Conservation (phyloP, 2,888 invertebrate genomes). For the Eilema depressum region DNA sequence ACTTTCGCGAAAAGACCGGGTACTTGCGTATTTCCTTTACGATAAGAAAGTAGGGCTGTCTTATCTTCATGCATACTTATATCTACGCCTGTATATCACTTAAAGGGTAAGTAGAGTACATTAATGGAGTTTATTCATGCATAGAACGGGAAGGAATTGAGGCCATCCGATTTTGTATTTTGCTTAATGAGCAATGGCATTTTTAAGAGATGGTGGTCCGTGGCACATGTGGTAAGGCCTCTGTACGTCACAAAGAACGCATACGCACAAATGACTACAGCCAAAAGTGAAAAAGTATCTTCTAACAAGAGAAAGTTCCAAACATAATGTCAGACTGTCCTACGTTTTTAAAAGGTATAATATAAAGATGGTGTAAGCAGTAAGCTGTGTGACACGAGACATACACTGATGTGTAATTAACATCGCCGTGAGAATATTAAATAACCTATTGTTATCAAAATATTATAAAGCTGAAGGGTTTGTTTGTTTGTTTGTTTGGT, state of each 20-base stretch:
- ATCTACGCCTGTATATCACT: neutral
- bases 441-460: slow-evolving; percentile 11
- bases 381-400: neutral
- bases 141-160: too few species aligned
- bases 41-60: slow-evolving; percentile 9
- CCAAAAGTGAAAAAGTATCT: neutral
- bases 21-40: slow-evolving; percentile 10
- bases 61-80: neutral
- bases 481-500: too few species aligned
- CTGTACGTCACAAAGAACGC: neutral
- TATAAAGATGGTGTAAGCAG: neutral
- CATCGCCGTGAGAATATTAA: slow-evolving; percentile 7
- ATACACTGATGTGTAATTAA: neutral
- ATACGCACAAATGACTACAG: neutral
- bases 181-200: too few species aligned
- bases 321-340: neutral
- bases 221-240: too few species aligned
- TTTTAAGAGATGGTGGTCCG: too few species aligned
- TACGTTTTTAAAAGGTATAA: neutral
- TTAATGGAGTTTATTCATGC: too few species aligned
- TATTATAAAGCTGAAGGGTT: too few species aligned
- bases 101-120: neutral
- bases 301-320: neutral
- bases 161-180: too few species aligned
- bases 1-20: slow-evolving; percentile 20